Conservation (phyloP, 2,888 invertebrate species). For the Oscheius sp. region DNA sequence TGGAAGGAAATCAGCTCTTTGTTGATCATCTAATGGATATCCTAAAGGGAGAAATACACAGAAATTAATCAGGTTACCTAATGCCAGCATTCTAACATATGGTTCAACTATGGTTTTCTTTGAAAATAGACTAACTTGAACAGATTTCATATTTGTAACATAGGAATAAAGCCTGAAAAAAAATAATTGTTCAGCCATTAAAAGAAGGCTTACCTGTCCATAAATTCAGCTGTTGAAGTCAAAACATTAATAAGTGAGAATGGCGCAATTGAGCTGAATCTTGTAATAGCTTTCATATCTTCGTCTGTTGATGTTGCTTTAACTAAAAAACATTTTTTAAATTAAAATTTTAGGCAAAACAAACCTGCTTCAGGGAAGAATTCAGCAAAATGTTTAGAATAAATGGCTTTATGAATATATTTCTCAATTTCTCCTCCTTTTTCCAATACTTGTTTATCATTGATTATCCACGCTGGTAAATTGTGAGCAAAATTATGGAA, state of each 20-base stretch:
- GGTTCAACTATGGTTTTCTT: neutral
- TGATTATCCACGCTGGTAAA: slow-evolving; percentile 4
- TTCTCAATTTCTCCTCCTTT: neutral
- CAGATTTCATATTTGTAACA: slow-evolving; percentile 12
- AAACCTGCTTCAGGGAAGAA: slow-evolving; percentile 5
- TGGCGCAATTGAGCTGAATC: neutral
- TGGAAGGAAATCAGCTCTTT: slow-evolving; percentile 9
- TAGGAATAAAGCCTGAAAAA: slow-evolving; percentile 10
- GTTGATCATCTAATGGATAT: neutral
- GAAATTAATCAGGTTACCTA: neutral
- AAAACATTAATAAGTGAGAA: slow-evolving; percentile 5
- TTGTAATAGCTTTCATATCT: slow-evolving; percentile 9
- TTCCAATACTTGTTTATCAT: neutral
- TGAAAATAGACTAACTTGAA: neutral
- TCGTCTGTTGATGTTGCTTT: neutral
- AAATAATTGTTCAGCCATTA: no score
- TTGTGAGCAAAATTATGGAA: neutral
- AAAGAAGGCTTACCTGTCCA: neutral
- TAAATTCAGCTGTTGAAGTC: slow-evolving; percentile 6
- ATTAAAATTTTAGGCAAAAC: neutral
- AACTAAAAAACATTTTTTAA: neutral
- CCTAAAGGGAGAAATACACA: neutral
- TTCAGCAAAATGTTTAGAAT: neutral
- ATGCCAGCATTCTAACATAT: neutral
- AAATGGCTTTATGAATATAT: neutral